Evolutionary conservation across 2,113 vertebrate genomes (phyloP).

Genomic region (Halichoeres trimaculatus): DNA sequence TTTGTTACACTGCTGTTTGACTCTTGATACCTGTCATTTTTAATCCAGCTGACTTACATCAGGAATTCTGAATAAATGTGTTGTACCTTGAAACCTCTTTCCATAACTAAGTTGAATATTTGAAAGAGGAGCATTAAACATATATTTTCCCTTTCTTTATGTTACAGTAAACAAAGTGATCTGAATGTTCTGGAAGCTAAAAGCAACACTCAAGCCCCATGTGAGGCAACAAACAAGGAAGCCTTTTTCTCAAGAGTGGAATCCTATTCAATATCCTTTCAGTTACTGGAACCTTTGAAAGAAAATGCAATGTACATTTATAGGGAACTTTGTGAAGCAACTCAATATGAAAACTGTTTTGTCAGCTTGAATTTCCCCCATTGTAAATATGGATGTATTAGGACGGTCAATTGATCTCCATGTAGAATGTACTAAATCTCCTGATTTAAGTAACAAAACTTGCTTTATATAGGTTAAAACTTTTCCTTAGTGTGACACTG

Average conservation of each 20-base stretch:
- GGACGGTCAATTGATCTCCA: not conserved
- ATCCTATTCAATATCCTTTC: constrained; percentile 97
- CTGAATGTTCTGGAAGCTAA: constrained; percentile 57
- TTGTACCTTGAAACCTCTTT: no score
- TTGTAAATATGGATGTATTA: no score
- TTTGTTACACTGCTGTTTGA: no score
- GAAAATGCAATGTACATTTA: not conserved
- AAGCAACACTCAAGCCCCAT: constrained; percentile 66
- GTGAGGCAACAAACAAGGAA: constrained; percentile 91
- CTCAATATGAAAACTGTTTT: not conserved
- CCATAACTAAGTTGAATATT: not conserved
- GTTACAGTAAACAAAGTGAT: constrained; percentile 70
- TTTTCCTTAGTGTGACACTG: constrained; percentile 88
- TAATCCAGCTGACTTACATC: no score
- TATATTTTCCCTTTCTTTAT: constrained; percentile 4
- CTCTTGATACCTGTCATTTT: no score
- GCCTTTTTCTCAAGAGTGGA: constrained; percentile 93
- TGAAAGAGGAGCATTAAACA: not conserved
- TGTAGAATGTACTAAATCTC: not conserved
- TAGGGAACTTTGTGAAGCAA: not conserved
- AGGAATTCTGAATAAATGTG: no score
- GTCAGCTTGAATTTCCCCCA: no score
- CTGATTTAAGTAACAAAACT: not conserved
- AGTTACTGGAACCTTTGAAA: not conserved
- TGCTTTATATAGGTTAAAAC: not conserved